Conservation (phyloP, 1,140 invertebrate genomes). For the Kradibia gibbosae region DNA sequence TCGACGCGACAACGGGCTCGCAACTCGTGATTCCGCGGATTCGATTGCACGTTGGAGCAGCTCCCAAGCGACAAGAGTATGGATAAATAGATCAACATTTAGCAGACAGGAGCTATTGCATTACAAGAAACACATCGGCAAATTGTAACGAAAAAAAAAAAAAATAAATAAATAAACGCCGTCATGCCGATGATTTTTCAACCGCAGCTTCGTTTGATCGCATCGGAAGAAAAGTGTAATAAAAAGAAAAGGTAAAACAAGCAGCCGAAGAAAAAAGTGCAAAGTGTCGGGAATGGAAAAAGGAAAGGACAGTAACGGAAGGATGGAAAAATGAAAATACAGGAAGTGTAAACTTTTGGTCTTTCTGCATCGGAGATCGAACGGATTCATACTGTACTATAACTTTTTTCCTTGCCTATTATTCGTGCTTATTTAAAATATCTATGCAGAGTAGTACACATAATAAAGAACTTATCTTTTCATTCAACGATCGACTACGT, state of each 20-base stretch:
- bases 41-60: too few species aligned
- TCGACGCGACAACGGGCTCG: too few species aligned
- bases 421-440: too few species aligned
- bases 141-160: too few species aligned
- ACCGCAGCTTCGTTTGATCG: background rate
- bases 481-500: too few species aligned
- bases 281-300: background rate
- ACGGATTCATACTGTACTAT: background rate
- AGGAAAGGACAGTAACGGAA: background rate
- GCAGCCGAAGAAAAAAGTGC: background rate
- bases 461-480: too few species aligned
- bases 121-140: too few species aligned
- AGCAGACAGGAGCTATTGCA: too few species aligned
- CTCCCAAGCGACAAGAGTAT: too few species aligned
- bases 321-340: background rate
- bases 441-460: too few species aligned
- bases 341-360: background rate
- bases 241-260: slow-evolving; percentile 2
- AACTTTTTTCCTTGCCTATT: background rate
- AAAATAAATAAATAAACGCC: background rate
- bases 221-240: background rate
- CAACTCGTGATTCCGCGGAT: too few species aligned
- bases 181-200: background rate
- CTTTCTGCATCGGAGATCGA: background rate
- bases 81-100: too few species aligned